Evolutionary conservation across 2,888 invertebrate genomes (phyloP).

Genomic region (Mayetiola destructor): DNA sequence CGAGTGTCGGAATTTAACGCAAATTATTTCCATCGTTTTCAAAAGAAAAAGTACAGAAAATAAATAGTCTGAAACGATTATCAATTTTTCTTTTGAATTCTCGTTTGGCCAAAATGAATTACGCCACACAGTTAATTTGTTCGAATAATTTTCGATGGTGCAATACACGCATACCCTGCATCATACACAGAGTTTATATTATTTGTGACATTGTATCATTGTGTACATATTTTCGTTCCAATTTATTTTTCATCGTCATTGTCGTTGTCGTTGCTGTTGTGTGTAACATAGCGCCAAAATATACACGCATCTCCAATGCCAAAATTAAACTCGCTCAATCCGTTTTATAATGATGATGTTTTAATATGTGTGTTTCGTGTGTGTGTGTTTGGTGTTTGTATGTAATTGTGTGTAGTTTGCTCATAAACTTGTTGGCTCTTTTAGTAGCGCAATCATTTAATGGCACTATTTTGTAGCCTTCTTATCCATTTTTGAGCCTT

Average conservation of each 20-base stretch:
- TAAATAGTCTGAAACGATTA: background rate
- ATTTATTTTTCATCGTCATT: no score
- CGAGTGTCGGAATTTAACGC: no score
- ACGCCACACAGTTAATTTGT: slow-evolving; percentile 8
- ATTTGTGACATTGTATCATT: no score
- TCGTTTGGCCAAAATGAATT: background rate
- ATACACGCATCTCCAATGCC: slow-evolving; percentile 5
- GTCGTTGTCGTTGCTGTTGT: background rate
- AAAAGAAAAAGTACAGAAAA: no score
- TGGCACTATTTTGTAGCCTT: no score
- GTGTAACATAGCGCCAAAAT: background rate
- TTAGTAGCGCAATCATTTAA: no score
- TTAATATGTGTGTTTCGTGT: background rate
- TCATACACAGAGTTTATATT: background rate
- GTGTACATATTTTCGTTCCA: no score
- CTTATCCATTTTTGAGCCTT: no score
- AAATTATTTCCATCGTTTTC: no score
- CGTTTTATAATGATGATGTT: no score
- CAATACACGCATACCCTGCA: background rate
- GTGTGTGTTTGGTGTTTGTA: background rate
- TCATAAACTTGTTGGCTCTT: no score
- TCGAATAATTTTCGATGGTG: slow-evolving; percentile 1
- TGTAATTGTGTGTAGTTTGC: no score
- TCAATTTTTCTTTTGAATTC: background rate
- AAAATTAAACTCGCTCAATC: background rate